A percentile compares a stretch with the other conserved stretches of the same genome.
phyloP scores from a whole-genome alignment of 2,113 vertebrate genomes.

The Anoplopoma fimbria region DNA sequence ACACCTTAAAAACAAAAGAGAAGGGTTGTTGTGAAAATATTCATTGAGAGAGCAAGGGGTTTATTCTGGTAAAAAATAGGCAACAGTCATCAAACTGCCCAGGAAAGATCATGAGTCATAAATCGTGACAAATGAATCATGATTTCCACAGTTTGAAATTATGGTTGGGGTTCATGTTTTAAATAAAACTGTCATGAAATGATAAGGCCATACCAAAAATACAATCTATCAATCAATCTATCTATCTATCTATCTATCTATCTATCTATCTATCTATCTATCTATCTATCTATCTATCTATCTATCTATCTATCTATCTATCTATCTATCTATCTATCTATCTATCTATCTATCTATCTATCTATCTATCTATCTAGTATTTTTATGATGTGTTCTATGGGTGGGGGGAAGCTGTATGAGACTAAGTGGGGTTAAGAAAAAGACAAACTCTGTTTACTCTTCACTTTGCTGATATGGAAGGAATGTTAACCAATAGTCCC shows the following conservation, averaged over 20 bases:
- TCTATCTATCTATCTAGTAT: too few species aligned
- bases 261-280: neutral
- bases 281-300: neutral
- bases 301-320: neutral
- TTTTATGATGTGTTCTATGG: neutral
- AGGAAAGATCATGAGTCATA: slow-evolving; percentile 47
- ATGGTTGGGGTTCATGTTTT: slow-evolving; percentile 12
- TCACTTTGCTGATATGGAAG: slow-evolving; percentile 58
- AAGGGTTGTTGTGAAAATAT: slow-evolving; percentile 14
- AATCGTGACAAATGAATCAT: slow-evolving; percentile 30
- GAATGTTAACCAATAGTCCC: slow-evolving; percentile 56
- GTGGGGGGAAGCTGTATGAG: neutral
- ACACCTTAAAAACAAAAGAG: slow-evolving; percentile 33
- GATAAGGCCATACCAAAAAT: neutral
- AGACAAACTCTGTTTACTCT: slow-evolving; percentile 53
- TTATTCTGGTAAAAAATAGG: slow-evolving; percentile 28
- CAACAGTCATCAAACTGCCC: slow-evolving; percentile 5
- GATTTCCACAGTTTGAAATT: slow-evolving; percentile 30
- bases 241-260: neutral
- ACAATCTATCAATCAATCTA: neutral
- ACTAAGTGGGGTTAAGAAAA: slow-evolving; percentile 33
- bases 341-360: too few species aligned
- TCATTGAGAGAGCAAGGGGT: neutral
- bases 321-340: too few species aligned
- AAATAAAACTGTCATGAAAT: neutral